phyloP scores from a whole-genome alignment of 1,140 invertebrate genomes.

The Lineus longissimus region DNA sequence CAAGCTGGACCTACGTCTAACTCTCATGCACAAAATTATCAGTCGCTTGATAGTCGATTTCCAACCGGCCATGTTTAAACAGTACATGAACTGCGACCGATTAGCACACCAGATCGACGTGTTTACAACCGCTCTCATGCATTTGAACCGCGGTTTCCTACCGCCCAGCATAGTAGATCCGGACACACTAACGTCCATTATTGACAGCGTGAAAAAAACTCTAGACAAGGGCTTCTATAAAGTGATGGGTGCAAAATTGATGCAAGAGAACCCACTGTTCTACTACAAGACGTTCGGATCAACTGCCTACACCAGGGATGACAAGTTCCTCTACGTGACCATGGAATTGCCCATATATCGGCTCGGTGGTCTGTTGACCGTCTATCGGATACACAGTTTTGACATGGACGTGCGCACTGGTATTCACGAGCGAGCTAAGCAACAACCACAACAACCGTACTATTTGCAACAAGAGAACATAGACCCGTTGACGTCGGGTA shows the following conservation, averaged over 20 bases:
- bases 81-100: no score
- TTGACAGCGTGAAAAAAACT: not conserved
- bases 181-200: not conserved
- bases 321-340: not conserved
- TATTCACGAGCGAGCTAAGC: not conserved
- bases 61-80: no score
- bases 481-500: not conserved
- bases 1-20: no score
- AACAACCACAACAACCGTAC: not conserved
- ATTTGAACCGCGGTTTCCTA: no score
- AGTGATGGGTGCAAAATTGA: not conserved
- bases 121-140: no score
- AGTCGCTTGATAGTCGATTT: no score
- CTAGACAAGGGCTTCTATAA: not conserved
- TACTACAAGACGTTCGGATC: not conserved
- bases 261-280: not conserved
- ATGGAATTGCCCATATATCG: not conserved
- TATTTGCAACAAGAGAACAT: no score
- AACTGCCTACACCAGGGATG: not conserved
- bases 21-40: no score
- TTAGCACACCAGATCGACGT: no score
- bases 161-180: not conserved
- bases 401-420: conserved; percentile 3
- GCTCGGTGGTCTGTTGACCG: not conserved
- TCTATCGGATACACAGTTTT: not conserved